Evolutionary conservation across 2,888 invertebrate species (phyloP).

Genomic region (Drosophila demipolita): DNA sequence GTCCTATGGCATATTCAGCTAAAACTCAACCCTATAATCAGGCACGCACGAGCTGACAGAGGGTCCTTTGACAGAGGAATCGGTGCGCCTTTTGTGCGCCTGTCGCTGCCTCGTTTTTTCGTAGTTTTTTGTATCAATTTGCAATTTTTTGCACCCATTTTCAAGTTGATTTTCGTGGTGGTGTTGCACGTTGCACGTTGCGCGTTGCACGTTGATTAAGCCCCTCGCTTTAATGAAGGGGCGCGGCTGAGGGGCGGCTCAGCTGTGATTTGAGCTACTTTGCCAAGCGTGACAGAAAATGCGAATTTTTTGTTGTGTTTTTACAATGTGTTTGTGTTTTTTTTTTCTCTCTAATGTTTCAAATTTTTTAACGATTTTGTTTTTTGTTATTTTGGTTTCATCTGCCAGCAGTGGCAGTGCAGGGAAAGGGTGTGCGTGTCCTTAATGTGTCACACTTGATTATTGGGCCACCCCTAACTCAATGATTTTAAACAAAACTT

Average conservation of each 20-base stretch:
- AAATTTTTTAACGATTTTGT: slow-evolving; percentile 53
- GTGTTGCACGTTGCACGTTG: slow-evolving; percentile 22
- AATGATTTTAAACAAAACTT: slow-evolving; percentile 1
- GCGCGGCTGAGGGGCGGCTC: slow-evolving; percentile 53
- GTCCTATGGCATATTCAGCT: slow-evolving; percentile 21
- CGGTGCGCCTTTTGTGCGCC: slow-evolving; percentile 59
- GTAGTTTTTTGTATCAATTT: slow-evolving; percentile 74
- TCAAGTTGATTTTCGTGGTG: slow-evolving; percentile 72
- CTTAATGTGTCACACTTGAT: slow-evolving; percentile 78
- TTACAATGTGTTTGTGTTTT: neutral
- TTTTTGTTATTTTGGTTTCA: slow-evolving; percentile 46
- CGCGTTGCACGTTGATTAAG: slow-evolving; percentile 53
- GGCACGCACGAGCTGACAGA: slow-evolving; percentile 76
- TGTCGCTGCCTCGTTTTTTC: slow-evolving; percentile 64
- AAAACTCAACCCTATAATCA: slow-evolving; percentile 81
- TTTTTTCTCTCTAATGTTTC: slow-evolving; percentile 35
- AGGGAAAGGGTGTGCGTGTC: slow-evolving; percentile 63
- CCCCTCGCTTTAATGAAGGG: slow-evolving; percentile 67
- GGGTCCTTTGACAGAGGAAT: slow-evolving; percentile 26
- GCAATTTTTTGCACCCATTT: slow-evolving; percentile 77
- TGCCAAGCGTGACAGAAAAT: slow-evolving; percentile 72
- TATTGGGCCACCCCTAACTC: slow-evolving; percentile 61
- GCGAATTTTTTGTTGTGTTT: slow-evolving; percentile 37
- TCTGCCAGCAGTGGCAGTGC: slow-evolving; percentile 41
- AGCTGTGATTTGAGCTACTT: slow-evolving; percentile 70